Percentiles rank a stretch among this genome's conserved stretches.
phyloP scores from a whole-genome alignment of 2,797 vertebrate genomes.

The Cyclura pinguis region DNA sequence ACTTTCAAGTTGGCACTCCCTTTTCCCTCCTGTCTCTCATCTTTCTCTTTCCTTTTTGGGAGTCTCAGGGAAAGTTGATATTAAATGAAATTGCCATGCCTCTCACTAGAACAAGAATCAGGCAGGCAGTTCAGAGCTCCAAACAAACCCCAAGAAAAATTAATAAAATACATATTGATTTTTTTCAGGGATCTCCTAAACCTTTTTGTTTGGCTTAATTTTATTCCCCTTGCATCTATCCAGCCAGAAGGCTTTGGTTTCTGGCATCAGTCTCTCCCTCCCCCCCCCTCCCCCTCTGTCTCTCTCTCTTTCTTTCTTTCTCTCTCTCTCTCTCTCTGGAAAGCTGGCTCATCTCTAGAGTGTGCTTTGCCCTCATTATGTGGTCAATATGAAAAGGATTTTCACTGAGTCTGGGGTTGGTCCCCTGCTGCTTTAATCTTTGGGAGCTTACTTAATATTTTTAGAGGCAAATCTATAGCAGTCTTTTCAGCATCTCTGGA shows the following conservation, averaged over 20 bases:
- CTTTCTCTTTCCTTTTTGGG: slow-evolving; percentile 44
- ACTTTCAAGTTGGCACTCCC: slow-evolving; percentile 57
- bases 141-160: slow-evolving; percentile 56
- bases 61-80: slow-evolving; percentile 60
- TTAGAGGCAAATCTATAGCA: slow-evolving; percentile 13
- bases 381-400: slow-evolving; percentile 36
- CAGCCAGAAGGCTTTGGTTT: not conserved
- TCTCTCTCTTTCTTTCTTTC: too few species aligned
- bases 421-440: slow-evolving; percentile 29
- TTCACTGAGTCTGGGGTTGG: slow-evolving; percentile 14
- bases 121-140: slow-evolving; percentile 54
- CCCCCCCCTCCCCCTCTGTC: too few species aligned
- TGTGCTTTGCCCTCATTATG: slow-evolving; percentile 34
- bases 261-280: not conserved
- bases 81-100: slow-evolving; percentile 68
- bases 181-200: slow-evolving; percentile 50
- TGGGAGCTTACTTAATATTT: slow-evolving; percentile 40
- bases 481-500: rapidly evolving
- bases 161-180: slow-evolving; percentile 70
- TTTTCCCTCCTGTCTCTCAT: slow-evolving; percentile 36
- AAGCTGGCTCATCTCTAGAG: slow-evolving; percentile 14
- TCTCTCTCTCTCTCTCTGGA: not conserved
- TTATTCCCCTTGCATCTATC: not conserved
- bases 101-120: slow-evolving; percentile 53
- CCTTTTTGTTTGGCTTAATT: slow-evolving; percentile 60